These are phyloP conservation scores for Macaca fascicularis DNA, from an alignment of 2,113 vertebrate genomes.

Conservation along the genomic window DNA sequence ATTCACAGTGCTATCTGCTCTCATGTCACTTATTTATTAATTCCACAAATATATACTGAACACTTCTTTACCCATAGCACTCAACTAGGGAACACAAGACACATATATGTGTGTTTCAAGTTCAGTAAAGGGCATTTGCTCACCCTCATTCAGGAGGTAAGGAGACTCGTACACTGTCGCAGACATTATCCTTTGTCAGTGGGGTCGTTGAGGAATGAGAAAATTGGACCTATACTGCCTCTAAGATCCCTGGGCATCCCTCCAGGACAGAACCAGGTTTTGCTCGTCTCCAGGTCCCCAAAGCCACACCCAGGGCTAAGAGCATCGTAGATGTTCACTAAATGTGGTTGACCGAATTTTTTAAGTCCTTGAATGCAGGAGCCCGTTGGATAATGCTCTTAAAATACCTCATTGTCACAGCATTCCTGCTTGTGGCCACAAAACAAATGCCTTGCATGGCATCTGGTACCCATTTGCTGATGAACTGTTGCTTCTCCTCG, in stretches of 20 bases:
- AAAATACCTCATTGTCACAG: not conserved
- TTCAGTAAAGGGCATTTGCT: not conserved
- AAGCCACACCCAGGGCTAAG: not conserved
- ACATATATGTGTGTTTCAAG: not conserved
- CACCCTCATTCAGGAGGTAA: not conserved
- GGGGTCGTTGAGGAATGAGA: not conserved
- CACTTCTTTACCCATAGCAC: not conserved
- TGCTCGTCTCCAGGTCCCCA: not conserved
- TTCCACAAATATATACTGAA: not conserved
- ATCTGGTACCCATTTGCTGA: fast-evolving
- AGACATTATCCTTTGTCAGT: fast-evolving
- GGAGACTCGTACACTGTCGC: not conserved
- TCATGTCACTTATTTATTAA: fast-evolving
- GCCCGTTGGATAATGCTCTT: not conserved
- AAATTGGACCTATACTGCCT: fast-evolving
- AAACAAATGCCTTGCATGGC: not conserved
- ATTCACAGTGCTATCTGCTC: fast-evolving
- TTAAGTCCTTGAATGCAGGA: not conserved
- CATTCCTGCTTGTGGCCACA: not conserved
- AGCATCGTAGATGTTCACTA: not conserved
- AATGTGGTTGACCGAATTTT: not conserved
- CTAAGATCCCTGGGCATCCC: not conserved
- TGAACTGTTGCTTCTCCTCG: not conserved
- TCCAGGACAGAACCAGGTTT: too few species aligned
- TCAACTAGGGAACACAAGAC: not conserved